Percentiles rank a stretch among this genome's conserved stretches.
Evolutionary conservation across 2,113 vertebrate species (phyloP).

Genomic region (Struthidea cinerea): DNA sequence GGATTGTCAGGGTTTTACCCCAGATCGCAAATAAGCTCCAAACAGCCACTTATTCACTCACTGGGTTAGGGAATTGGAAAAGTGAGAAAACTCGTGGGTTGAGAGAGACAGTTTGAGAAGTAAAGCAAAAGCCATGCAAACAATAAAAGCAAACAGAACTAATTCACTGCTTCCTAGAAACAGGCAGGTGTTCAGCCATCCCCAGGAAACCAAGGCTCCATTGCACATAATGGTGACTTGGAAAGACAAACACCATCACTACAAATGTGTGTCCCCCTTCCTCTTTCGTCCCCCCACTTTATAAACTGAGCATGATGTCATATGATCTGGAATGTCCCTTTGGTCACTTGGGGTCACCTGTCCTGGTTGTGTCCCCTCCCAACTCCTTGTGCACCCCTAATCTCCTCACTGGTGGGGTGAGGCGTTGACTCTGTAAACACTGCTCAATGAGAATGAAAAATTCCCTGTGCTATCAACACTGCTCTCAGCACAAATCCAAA

Average conservation of each 20-base stretch:
- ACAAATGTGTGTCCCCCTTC: neutral
- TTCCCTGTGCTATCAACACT: neutral
- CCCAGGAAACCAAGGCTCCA: neutral
- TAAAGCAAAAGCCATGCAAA: accelerated
- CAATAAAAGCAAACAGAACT: neutral
- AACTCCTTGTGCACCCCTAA: no score
- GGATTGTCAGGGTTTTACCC: neutral
- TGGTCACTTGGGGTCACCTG: neutral
- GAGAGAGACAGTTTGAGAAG: neutral
- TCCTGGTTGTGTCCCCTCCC: neutral
- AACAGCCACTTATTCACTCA: neutral
- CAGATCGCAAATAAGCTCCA: neutral
- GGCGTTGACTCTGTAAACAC: neutral
- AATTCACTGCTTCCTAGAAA: neutral
- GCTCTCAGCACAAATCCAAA: neutral
- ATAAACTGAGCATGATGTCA: neutral
- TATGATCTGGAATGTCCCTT: neutral
- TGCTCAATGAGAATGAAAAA: neutral
- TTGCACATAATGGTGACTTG: neutral
- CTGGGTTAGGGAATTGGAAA: neutral
- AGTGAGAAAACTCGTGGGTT: neutral
- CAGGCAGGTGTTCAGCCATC: neutral
- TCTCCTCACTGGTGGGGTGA: neutral
- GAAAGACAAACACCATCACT: neutral
- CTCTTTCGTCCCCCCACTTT: neutral